Evolutionary conservation across 1,140 invertebrate species (phyloP).

Genomic region (Euwallacea fornicatus): DNA sequence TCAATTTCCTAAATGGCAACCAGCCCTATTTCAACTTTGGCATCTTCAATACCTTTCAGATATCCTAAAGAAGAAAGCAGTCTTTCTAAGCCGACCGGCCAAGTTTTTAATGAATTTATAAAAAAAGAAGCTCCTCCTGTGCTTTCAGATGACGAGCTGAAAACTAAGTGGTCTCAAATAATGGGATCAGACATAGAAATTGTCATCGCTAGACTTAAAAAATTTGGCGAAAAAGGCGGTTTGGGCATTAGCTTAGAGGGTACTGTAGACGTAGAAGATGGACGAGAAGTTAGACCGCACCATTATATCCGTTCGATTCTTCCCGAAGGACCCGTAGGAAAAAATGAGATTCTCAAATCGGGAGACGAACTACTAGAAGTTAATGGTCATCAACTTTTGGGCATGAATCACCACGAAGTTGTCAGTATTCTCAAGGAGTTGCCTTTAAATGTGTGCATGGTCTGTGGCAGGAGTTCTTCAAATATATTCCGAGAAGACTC

Average conservation of each 20-base stretch:
- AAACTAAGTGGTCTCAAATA: conserved; percentile 82
- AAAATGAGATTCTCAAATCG: conserved; percentile 77
- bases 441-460: conserved; percentile 90
- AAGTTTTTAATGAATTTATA: conserved; percentile 35
- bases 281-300: conserved; percentile 86
- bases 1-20: neutral
- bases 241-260: conserved; percentile 95
- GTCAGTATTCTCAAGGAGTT: conserved; percentile 94
- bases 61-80: conserved; percentile 47
- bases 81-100: conserved; percentile 39
- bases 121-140: conserved; percentile 50
- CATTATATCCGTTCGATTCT: conserved; percentile 93
- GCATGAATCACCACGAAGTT: conserved; percentile 95
- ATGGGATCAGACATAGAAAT: conserved; percentile 82
- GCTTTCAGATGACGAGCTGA: conserved; percentile 76
- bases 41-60: conserved; percentile 46
- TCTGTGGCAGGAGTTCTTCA: conserved; percentile 75
- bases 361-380: conserved; percentile 95
- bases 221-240: conserved; percentile 84
- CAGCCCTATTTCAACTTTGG: conserved; percentile 16
- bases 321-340: conserved; percentile 91
- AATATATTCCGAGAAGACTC: conserved; percentile 43
- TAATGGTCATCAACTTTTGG: conserved; percentile 91
- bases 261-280: conserved; percentile 93
- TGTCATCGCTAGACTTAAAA: conserved; percentile 84